Conservation (phyloP, 2,113 vertebrate species). For the Pteronura brasiliensis region DNA sequence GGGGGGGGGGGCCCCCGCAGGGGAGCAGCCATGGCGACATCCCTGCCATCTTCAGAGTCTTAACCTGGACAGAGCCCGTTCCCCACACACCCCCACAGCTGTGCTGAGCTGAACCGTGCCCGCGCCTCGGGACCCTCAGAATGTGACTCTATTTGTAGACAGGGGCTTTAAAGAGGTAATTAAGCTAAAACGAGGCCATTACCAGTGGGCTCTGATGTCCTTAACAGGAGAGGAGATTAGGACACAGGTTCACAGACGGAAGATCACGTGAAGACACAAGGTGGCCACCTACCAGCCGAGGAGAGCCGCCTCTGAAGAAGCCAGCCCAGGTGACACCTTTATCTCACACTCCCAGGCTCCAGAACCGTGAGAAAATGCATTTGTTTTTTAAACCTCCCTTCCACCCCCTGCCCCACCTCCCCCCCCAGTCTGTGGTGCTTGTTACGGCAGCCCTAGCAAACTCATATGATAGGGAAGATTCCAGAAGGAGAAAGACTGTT, state of each 20-base stretch:
- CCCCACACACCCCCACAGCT: rapidly evolving
- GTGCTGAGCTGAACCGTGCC: rapidly evolving
- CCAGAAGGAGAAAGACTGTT: not conserved
- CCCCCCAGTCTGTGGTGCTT: rapidly evolving
- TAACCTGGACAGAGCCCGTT: not conserved
- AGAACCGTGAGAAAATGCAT: no score
- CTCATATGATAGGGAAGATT: not conserved
- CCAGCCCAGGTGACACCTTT: not conserved
- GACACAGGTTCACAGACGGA: not conserved
- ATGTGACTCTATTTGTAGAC: not conserved
- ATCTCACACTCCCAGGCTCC: not conserved
- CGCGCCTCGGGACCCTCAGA: not conserved
- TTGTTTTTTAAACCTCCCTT: not conserved
- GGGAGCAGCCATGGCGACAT: not conserved
- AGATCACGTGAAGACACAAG: not conserved
- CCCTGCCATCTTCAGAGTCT: no score
- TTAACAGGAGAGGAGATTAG: not conserved
- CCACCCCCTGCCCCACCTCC: rapidly evolving
- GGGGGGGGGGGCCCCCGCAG: rapidly evolving
- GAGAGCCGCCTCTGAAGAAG: not conserved
- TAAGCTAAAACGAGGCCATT: not conserved
- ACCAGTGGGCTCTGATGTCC: not conserved
- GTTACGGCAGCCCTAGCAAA: not conserved
- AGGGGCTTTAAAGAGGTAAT: not conserved
- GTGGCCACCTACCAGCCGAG: not conserved